These are phyloP conservation scores for Drosophila borealis DNA, from an alignment of 2,888 invertebrate genomes.

Conservation along the genomic window DNA sequence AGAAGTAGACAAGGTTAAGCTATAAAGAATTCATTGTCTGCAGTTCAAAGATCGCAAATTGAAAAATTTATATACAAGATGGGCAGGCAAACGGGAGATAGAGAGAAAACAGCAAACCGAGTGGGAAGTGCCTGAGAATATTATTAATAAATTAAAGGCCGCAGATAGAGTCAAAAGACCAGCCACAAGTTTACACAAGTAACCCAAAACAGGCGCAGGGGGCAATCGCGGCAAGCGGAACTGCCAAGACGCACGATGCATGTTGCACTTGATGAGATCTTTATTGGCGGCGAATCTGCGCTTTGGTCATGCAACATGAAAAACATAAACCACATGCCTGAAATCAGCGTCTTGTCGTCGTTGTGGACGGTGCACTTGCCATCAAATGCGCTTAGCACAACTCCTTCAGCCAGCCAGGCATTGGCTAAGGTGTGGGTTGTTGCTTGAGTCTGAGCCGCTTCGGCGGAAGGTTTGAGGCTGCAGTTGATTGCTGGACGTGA, in stretches of 20 bases:
- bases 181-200: conserved; percentile 67
- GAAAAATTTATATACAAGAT: conserved; percentile 70
- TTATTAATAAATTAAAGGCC: conserved; percentile 81
- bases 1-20: conserved; percentile 75
- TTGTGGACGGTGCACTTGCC: conserved; percentile 35
- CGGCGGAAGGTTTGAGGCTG: not conserved
- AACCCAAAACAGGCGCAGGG: conserved; percentile 45
- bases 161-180: conserved; percentile 73
- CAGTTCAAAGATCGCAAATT: conserved; percentile 80
- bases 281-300: conserved; percentile 63
- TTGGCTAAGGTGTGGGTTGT: conserved; percentile 36
- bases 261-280: conserved; percentile 79
- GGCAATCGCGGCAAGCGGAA: not conserved
- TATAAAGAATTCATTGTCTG: conserved; percentile 79
- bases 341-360: conserved; percentile 33
- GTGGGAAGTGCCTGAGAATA: conserved; percentile 75
- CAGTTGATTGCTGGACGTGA: conserved; percentile 41
- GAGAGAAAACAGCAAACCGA: conserved; percentile 21
- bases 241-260: conserved; percentile 60
- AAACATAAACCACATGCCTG: conserved; percentile 60
- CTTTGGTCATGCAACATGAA: conserved; percentile 46
- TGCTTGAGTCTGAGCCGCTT: conserved; percentile 11
- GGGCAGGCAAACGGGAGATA: conserved; percentile 9
- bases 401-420: not conserved
- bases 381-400: conserved; percentile 21